These are phyloP conservation scores for Hanleya hanleyi DNA, from an alignment of 2,888 invertebrate species.

Conservation along the genomic window DNA sequence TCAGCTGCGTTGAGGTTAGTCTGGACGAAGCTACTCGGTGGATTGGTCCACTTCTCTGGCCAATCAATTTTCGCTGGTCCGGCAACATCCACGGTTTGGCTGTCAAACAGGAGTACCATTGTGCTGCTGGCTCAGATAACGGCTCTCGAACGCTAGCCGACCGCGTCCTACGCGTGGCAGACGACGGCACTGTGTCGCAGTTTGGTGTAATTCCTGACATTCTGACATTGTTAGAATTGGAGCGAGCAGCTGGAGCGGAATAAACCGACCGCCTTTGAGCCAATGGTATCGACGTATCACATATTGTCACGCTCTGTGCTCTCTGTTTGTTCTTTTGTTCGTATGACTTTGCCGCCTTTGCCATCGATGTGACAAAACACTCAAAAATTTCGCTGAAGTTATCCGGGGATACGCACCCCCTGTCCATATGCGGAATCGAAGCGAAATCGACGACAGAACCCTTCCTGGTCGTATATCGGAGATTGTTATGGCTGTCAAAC, in stretches of 20 bases:
- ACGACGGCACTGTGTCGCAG: neutral
- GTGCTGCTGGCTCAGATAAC: neutral
- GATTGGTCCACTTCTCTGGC: neutral
- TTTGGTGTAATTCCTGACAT: neutral
- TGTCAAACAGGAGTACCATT: neutral
- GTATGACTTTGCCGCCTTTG: neutral
- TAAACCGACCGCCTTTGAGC: neutral
- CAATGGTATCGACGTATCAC: neutral
- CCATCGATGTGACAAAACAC: neutral
- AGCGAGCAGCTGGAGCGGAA: neutral
- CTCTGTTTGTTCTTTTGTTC: neutral
- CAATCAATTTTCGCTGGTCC: neutral
- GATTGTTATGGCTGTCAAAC: neutral
- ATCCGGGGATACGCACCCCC: neutral
- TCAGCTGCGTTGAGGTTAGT: neutral
- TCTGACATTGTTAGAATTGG: too few relatives aligned
- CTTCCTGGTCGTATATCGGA: neutral
- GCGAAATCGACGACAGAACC: neutral
- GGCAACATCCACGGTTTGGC: neutral
- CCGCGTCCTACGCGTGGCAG: too few relatives aligned
- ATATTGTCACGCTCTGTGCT: neutral
- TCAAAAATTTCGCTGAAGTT: neutral
- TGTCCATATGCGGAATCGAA: neutral
- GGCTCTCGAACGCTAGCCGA: too few relatives aligned
- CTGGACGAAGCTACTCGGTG: neutral